phyloP scores from a whole-genome alignment of 1,140 invertebrate genomes.

The Macrocentrus cingulum region DNA sequence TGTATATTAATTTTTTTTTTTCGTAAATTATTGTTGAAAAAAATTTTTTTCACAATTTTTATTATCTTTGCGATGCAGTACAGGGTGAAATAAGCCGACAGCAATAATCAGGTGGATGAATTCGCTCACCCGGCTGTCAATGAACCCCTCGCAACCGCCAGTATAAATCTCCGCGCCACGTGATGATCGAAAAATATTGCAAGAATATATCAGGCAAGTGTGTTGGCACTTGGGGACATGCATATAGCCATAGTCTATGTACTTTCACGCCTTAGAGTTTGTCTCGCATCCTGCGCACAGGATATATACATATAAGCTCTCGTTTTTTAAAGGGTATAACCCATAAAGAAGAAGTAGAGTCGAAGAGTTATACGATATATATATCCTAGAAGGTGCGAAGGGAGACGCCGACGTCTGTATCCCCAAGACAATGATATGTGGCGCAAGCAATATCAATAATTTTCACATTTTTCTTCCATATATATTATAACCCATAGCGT shows the following conservation, averaged over 20 bases:
- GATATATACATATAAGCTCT: conserved; percentile 24
- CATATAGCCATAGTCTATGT: conserved; percentile 16
- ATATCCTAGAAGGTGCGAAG: conserved; percentile 31
- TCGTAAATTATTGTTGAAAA: too few relatives aligned
- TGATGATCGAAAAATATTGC: conserved; percentile 62
- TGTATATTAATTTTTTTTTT: too few relatives aligned
- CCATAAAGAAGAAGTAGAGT: conserved; percentile 25
- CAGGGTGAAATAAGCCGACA: conserved; percentile 2
- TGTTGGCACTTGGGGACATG: conserved; percentile 45
- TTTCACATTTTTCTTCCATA: conserved; percentile 56
- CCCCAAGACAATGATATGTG: conserved; percentile 58
- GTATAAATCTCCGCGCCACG: conserved; percentile 58
- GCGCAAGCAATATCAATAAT: conserved; percentile 58
- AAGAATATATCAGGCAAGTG: conserved; percentile 57
- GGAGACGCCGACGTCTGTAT: conserved; percentile 52
- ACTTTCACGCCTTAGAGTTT: conserved; percentile 6
- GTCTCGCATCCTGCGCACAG: not conserved
- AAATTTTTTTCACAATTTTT: too few relatives aligned
- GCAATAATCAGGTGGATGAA: conserved; percentile 56
- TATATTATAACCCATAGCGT: conserved; percentile 28
- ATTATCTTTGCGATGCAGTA: conserved; percentile 6
- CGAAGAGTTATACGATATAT: conserved; percentile 26
- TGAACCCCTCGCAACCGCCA: conserved; percentile 25
- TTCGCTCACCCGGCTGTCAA: conserved; percentile 18
- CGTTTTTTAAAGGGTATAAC: conserved; percentile 31